phyloP scores from a whole-genome alignment of 2,113 vertebrate species.

The Tragelaphus scriptus region DNA sequence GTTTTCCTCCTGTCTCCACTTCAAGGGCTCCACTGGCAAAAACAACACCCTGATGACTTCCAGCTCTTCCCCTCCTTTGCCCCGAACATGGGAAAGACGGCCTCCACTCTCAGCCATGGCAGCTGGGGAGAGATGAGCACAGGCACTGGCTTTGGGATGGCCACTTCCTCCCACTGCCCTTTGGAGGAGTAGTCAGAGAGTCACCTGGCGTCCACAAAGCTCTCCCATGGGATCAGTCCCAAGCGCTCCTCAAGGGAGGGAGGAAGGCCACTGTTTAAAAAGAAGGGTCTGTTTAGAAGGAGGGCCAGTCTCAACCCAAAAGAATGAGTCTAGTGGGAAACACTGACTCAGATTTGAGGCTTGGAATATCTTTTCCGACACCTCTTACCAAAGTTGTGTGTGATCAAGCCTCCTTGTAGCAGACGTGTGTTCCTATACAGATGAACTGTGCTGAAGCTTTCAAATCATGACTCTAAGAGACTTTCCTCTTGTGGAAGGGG shows the following conservation, averaged over 20 bases:
- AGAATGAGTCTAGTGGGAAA: background rate
- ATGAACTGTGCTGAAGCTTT: background rate
- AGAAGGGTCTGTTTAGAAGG: background rate
- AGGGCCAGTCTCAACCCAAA: background rate
- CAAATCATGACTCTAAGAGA: background rate
- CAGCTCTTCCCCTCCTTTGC: conserved; percentile 64
- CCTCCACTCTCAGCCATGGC: background rate
- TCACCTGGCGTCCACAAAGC: background rate
- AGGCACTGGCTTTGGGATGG: background rate
- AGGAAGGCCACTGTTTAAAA: background rate
- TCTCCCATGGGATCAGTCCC: background rate
- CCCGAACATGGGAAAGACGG: conserved; percentile 42
- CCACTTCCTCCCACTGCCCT: background rate
- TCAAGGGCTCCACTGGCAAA: conserved; percentile 73
- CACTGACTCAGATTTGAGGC: background rate
- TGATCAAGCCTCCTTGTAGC: background rate
- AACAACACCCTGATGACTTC: conserved; percentile 74
- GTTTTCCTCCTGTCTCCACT: conserved; percentile 75
- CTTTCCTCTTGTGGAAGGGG: background rate
- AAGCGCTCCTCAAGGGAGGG: background rate
- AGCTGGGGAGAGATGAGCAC: background rate
- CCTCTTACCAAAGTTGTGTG: background rate
- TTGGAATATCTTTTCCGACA: background rate
- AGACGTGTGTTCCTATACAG: rapidly evolving
- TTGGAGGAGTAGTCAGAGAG: background rate